Evolutionary conservation across 2,797 vertebrate species (phyloP), one percentile per base, ranked within the genome.

Genomic region (Acanthurus tractus): DNA sequence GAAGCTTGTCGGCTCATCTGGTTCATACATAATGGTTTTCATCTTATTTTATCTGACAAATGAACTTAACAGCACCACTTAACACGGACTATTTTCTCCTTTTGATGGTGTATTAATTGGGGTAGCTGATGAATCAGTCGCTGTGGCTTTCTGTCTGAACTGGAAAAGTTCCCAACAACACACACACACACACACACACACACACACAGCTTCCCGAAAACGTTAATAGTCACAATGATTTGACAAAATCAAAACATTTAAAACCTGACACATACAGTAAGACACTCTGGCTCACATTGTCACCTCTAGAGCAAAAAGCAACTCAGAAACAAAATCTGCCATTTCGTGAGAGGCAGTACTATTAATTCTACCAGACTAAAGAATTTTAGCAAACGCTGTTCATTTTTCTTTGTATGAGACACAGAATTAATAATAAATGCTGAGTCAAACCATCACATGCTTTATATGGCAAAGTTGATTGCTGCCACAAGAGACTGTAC

Each of bases 1-100:
- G 96, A 96, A 96, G 92, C 94, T 95, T 95, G 93, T 94, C 89
- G 48, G 89, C 86, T 94, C 92, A 94, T 95, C 95, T 89, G 93
- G 94, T 95, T 92, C 94, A 89, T 85, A 86, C 82, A 66, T 91
- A 66, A 75, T 74, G 74, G 74, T 74, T 90, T 88, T 89, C 68
- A 77, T 87, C 69, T 84, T 70, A 76, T 85, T 91, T 93, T 93
- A 92, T 93, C 90, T 85, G 64, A 88, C 69, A 84, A 88, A 92
- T 92, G 83, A 78, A 75, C 84, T 76, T 68, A 89, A 92, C 74
- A 69, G 77, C 44, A 38, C 68, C 74, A 91, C 75, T 93, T 89
- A 67, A 75, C 68, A 85, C 53, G 63, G 54, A 61, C 75, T 76
- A 44, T 81, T 88, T 84, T 80, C 62, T 83, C 49, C 36, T 76